phyloP scores from a whole-genome alignment of 1,140 invertebrate genomes.

The Lepeophtheirus salmonis region DNA sequence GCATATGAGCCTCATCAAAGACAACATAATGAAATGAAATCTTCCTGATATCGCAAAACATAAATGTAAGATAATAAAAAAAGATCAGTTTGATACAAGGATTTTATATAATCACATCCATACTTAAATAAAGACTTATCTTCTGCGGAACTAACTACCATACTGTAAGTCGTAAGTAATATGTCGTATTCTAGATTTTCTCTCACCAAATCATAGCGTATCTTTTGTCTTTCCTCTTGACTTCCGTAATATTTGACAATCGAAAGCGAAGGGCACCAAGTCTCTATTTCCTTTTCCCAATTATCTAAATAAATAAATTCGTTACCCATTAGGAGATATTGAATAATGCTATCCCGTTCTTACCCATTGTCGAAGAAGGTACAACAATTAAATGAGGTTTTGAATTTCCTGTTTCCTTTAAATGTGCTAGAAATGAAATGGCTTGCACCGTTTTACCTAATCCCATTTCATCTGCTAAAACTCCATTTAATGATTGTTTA shows the following conservation, averaged over 20 bases:
- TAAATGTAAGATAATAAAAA: not conserved
- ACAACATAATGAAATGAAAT: slow-evolving; percentile 74
- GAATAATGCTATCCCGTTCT: slow-evolving; percentile 20
- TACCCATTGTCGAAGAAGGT: slow-evolving; percentile 71
- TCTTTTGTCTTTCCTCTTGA: slow-evolving; percentile 54
- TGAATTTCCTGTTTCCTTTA: slow-evolving; percentile 44
- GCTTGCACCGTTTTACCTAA: slow-evolving; percentile 37
- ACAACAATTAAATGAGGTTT: slow-evolving; percentile 64
- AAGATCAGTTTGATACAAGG: not conserved
- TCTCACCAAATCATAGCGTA: slow-evolving; percentile 53
- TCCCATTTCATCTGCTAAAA: slow-evolving; percentile 17
- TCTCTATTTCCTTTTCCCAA: slow-evolving; percentile 61
- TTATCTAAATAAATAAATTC: slow-evolving; percentile 40
- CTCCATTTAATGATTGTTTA: slow-evolving; percentile 53
- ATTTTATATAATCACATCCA: not conserved
- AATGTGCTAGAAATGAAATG: slow-evolving; percentile 59
- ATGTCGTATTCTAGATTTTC: slow-evolving; percentile 56
- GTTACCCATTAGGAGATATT: not conserved
- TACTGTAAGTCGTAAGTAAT: slow-evolving; percentile 69
- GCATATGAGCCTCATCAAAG: slow-evolving; percentile 93
- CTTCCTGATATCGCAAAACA: slow-evolving; percentile 34
- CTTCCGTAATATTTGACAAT: slow-evolving; percentile 71
- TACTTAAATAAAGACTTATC: slow-evolving; percentile 60
- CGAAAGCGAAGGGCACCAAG: slow-evolving; percentile 61
- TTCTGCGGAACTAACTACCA: slow-evolving; percentile 58